These are phyloP conservation scores for Melierax canorus DNA, from an alignment of 2,113 vertebrate species.

Conservation along the genomic window DNA sequence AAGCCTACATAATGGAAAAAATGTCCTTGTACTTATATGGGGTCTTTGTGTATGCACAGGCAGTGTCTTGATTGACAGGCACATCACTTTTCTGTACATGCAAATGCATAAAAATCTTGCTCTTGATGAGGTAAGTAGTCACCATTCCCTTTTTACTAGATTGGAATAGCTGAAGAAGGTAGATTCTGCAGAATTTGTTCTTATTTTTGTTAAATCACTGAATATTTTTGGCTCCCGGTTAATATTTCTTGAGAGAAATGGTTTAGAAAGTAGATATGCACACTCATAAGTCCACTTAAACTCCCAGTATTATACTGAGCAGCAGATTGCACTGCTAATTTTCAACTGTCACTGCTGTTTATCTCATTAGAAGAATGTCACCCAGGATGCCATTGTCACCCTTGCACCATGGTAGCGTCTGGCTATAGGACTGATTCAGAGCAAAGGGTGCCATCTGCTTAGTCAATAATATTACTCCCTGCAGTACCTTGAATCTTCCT, in stretches of 20 bases:
- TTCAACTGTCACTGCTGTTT: not conserved
- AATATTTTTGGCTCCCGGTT: not conserved
- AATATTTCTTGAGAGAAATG: not conserved
- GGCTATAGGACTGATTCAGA: not conserved
- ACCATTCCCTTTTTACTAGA: not conserved
- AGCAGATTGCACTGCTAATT: not conserved
- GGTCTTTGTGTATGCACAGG: not conserved
- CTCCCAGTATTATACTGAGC: not conserved
- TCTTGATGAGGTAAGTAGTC: not conserved
- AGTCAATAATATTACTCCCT: not conserved
- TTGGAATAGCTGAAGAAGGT: not conserved
- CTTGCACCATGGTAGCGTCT: not conserved
- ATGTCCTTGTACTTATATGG: not conserved
- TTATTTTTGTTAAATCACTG: not conserved
- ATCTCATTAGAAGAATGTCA: not conserved
- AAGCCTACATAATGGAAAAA: not conserved
- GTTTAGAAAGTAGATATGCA: not conserved
- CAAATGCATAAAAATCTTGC: not conserved
- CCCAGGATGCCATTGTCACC: not conserved
- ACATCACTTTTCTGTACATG: not conserved
- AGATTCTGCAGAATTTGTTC: not conserved
- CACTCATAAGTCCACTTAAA: not conserved
- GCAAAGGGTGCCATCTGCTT: not conserved
- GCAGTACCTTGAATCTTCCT: not conserved
- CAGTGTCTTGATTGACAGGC: not conserved